These are phyloP conservation scores for Dinocampus coccinellae DNA, from an alignment of 2,888 invertebrate genomes.

Conservation along the genomic window DNA sequence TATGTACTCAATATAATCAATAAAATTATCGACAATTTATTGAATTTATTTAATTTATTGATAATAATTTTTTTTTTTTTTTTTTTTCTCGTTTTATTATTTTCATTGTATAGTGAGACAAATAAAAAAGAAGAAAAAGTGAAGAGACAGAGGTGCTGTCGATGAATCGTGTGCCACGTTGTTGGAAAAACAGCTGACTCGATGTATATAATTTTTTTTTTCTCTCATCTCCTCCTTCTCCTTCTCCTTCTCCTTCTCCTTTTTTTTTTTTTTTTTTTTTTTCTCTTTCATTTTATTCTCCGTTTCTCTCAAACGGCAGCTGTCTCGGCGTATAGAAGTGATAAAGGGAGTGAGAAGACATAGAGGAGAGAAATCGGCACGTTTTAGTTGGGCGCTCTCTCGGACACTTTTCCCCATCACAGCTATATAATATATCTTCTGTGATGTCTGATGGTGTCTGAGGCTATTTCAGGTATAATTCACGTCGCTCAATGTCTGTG, in stretches of 20 bases:
- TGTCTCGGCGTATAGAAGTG: slow-evolving; percentile 3
- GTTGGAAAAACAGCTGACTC: slow-evolving; percentile 58
- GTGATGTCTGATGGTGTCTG: background rate
- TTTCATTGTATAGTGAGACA: no score
- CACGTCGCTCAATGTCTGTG: slow-evolving; percentile 17
- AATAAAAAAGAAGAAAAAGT: no score
- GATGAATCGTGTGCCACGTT: slow-evolving; percentile 45
- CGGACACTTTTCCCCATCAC: background rate
- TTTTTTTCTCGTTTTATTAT: no score
- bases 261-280: no score
- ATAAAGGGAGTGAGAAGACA: background rate
- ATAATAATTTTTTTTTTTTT: no score
- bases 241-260: background rate
- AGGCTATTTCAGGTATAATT: background rate
- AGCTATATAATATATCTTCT: background rate
- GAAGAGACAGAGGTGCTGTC: slow-evolving; percentile 36
- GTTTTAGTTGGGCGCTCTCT: slow-evolving; percentile 21
- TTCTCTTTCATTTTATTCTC: background rate
- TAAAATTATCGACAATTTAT: no score
- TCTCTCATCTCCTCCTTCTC: background rate
- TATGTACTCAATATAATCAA: no score
- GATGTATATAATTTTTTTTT: slow-evolving; percentile 42
- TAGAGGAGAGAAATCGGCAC: background rate
- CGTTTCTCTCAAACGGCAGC: slow-evolving; percentile 16
- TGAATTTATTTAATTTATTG: no score